A percentile compares a stretch with the other conserved stretches of the same genome.
These are phyloP conservation scores for Rhabdornis inornatus DNA, from an alignment of 2,113 vertebrate genomes.

Conservation along the genomic window DNA sequence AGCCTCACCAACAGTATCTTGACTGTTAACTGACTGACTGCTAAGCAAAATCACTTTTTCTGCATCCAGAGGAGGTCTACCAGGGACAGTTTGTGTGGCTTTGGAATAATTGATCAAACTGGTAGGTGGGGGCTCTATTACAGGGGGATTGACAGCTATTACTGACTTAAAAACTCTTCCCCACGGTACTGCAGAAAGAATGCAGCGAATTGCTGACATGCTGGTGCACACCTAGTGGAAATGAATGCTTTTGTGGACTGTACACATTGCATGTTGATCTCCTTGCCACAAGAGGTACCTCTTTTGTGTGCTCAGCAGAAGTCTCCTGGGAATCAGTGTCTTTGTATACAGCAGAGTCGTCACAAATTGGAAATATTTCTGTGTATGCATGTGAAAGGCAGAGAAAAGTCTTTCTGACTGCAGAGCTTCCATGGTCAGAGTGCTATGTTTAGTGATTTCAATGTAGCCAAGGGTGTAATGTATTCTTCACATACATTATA, in stretches of 20 bases:
- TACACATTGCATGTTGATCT: not conserved
- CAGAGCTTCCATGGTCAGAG: rapidly evolving
- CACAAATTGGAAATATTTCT: not conserved
- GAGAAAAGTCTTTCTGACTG: not conserved
- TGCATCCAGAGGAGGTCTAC: not conserved
- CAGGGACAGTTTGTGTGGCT: not conserved
- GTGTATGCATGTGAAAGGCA: not conserved
- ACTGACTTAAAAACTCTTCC: not conserved
- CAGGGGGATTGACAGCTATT: not conserved
- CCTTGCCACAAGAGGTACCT: not conserved
- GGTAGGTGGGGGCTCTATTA: not conserved
- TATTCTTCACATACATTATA: not conserved
- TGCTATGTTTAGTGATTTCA: not conserved
- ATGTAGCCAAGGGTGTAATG: not conserved
- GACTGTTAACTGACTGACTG: not conserved
- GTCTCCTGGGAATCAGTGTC: not conserved
- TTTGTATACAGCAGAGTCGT: not conserved
- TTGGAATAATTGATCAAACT: not conserved
- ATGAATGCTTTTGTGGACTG: not conserved
- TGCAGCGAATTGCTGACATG: not conserved
- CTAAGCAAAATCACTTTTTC: not conserved
- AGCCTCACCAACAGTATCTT: not conserved
- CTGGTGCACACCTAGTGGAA: not conserved
- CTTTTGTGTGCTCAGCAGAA: not conserved
- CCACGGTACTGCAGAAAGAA: not conserved